Percentiles rank a stretch among this genome's conserved stretches.
phyloP scores from a whole-genome alignment of 35 echinoderm and acorn worm species.

The Acanthaster planci region DNA sequence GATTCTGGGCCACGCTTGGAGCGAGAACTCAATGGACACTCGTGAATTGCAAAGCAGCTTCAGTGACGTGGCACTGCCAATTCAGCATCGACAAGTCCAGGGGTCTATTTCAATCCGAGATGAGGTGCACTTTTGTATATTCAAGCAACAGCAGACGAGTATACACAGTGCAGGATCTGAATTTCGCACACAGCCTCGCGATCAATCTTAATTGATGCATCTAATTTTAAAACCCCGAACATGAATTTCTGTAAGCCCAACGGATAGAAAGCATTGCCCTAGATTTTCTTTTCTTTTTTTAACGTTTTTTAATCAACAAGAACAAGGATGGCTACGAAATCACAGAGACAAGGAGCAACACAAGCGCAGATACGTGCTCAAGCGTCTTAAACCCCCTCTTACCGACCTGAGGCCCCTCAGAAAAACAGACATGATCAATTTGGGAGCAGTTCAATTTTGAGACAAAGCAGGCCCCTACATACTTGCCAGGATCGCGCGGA shows the following conservation, averaged over 20 bases:
- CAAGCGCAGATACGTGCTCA: not conserved
- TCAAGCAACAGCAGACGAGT: too few relatives aligned
- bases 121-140: too few relatives aligned
- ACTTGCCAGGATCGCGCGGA: too few relatives aligned
- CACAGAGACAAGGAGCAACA: not conserved
- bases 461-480: not conserved
- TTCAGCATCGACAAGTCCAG: too few relatives aligned
- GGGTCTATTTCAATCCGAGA: too few relatives aligned
- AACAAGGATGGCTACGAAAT: not conserved
- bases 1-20: slow-evolving; percentile 17
- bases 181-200: too few relatives aligned
- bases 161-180: too few relatives aligned
- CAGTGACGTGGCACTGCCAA: too few relatives aligned
- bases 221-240: too few relatives aligned
- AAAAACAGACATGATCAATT: slow-evolving; percentile 10
- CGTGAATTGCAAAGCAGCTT: not conserved
- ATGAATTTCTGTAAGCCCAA: not conserved
- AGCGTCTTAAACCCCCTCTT: not conserved
- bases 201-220: too few relatives aligned
- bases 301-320: not conserved
- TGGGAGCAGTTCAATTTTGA: not conserved
- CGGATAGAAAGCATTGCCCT: not conserved
- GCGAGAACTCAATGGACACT: not conserved
- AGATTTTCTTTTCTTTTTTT: not conserved
- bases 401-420: not conserved